Base-by-base conservation (phyloP, 2,888 invertebrate genomes). In the Cotesia congregata region DNA sequence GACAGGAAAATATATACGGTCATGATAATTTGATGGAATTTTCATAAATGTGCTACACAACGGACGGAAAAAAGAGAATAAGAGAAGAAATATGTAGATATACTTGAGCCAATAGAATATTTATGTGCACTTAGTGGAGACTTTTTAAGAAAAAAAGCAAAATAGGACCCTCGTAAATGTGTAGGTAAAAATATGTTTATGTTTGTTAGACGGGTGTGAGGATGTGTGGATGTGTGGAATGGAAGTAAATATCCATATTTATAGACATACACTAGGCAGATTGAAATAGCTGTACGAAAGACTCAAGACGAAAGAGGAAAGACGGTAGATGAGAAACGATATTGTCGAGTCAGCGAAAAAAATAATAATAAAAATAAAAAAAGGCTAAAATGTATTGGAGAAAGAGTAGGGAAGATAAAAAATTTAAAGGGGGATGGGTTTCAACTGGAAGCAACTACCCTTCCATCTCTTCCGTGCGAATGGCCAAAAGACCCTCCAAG, bases 401-500 rank as follows among this genome's bases (percentile, higher is more conserved):
- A 0, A 30, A 30, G 30, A 30, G 6, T 39, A 62, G 38, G 30
- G 38, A 59, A 6, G n/a, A 67, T 50, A 73, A 73, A 65, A 73
- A 67, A 73, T 15, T 65, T 67, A n/a, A n/a, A 30, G 59, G 30
- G 15, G 62, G 65, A 38, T 50, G 30, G 65, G 50, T 7, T 9
- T 7, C 7, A 50, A 12, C 50, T 50, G 50, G 50, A 12, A 30
- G 65, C 9, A 6, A 59, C 15, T 60, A 65, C 65, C 67, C 75
- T 75, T 62, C 67, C 41, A 67, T 71, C 65, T 17, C 64, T 75
- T 75, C 75, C 60, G 17, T 67, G 6, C 59, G 71, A 71, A 38
- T 75, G 70, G 38, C 70, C 71, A 71, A 71, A 75, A 75, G 75
- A 75, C 70, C 64, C 75, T 75, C 64, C 70, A 41, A 70, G 72